A percentile compares a stretch with the other conserved stretches of the same genome.
These are phyloP conservation scores for Cyclophora albipunctata DNA, from an alignment of 2,888 invertebrate genomes.

Conservation along the genomic window DNA sequence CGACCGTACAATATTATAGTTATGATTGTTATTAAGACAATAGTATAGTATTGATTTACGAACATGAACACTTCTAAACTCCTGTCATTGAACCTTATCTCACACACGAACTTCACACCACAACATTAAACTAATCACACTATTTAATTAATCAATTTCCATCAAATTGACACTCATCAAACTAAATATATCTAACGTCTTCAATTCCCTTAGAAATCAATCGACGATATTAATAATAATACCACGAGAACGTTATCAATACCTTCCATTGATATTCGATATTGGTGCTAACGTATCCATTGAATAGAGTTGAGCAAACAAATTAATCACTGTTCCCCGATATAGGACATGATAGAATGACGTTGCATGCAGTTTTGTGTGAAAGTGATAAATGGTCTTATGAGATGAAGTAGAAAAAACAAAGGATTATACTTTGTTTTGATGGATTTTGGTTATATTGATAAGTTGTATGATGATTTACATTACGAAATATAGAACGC, in stretches of 20 bases:
- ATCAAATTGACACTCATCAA: too few relatives aligned
- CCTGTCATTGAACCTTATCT: too few relatives aligned
- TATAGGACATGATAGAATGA: constrained; percentile 7
- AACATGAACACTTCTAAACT: too few relatives aligned
- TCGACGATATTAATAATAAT: too few relatives aligned
- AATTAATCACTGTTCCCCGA: constrained; percentile 15
- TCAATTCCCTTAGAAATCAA: too few relatives aligned
- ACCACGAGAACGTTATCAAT: not conserved
- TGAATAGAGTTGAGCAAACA: constrained; percentile 16
- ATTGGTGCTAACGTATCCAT: constrained; percentile 10
- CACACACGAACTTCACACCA: too few relatives aligned
- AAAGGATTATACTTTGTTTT: not conserved
- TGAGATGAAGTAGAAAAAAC: not conserved
- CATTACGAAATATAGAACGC: not conserved
- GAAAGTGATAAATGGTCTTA: not conserved
- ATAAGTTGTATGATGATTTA: not conserved
- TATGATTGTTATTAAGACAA: too few relatives aligned
- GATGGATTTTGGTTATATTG: not conserved
- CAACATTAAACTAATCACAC: too few relatives aligned
- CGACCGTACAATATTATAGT: too few relatives aligned
- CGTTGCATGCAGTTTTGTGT: constrained; percentile 1
- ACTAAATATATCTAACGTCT: too few relatives aligned
- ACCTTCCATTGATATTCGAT: constrained; percentile 7
- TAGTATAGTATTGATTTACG: too few relatives aligned
- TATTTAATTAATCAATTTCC: too few relatives aligned